Evolutionary conservation across 2,888 invertebrate genomes (phyloP).

Genomic region (Ochropleura leucogaster): DNA sequence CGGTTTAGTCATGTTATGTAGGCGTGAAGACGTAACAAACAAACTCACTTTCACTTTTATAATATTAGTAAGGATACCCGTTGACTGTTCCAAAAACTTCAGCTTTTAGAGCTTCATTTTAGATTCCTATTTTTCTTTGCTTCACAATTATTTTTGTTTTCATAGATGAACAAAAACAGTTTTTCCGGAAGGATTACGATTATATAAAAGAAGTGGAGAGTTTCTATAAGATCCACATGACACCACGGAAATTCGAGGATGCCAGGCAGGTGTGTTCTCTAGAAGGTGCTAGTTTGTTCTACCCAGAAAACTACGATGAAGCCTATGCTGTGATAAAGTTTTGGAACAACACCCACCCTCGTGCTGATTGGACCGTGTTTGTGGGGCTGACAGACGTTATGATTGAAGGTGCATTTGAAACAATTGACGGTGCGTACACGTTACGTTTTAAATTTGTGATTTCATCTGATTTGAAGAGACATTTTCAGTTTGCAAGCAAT

Average conservation of each 20-base stretch:
- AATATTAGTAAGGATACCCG: not conserved
- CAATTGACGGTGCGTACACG: conserved; percentile 6
- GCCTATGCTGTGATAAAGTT: conserved; percentile 67
- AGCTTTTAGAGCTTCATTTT: not conserved
- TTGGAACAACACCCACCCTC: conserved; percentile 71
- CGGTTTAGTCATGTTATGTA: no score
- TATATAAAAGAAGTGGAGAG: conserved; percentile 72
- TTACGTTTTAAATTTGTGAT: no score
- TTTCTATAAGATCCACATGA: conserved; percentile 82
- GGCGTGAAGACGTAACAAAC: no score
- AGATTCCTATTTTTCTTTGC: not conserved
- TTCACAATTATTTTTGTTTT: not conserved
- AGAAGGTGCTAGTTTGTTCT: conserved; percentile 80
- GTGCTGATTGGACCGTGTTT: conserved; percentile 51
- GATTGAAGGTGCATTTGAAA: conserved; percentile 1
- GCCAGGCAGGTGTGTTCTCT: conserved; percentile 74
- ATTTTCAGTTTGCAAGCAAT: no score
- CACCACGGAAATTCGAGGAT: conserved; percentile 74
- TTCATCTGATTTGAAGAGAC: no score
- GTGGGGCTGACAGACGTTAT: conserved; percentile 73
- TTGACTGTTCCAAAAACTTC: not conserved
- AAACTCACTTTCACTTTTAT: not conserved
- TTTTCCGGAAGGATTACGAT: conserved; percentile 81
- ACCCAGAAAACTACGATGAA: conserved; percentile 77
- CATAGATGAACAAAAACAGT: conserved; percentile 76